Evolutionary conservation across 2,888 invertebrate genomes (phyloP), one percentile per base, ranked within the genome.

Genomic region (Pelosia muscerda): DNA sequence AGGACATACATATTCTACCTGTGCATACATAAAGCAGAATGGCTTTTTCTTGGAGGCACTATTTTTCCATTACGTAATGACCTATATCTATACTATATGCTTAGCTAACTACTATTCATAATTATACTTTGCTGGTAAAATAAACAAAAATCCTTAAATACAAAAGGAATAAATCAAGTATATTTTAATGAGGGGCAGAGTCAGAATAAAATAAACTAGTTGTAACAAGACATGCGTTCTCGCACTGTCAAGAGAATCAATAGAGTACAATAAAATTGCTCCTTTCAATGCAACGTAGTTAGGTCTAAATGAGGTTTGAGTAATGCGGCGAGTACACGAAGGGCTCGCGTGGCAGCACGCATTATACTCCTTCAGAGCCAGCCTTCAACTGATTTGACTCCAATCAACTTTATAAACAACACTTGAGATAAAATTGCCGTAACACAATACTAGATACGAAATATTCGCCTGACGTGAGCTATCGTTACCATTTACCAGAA

Each of bases 231-330:
- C 84, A 82, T 84, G 84, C 88, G 89, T 89, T 86, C 82, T 85
- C 75, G 74, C 80, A 81, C 87, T 90, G 92, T 92, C 92, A 91
- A 86, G 86, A 87, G 90, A 93, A 92, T 93, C 94, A 94, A 94
- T 94, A 93, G 89, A 90, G 87, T 88, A 93, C 92, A 92, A 93
- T 94, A 94, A 94, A 93, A 93, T 92, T 86, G 88, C 87, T 90
- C 88, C 91, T 89, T 91, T 92, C 92, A 93, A 93, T 92, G 92
- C 92, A 84, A 84, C 87, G 88, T 90, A 90, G 93, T 92, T 92
- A 92, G 88, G 84, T 90, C 90, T 92, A 94, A 95, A 95, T 94
- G 95, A 95, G 93, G 90, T 88, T 90, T 94, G 94, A 95, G 92
- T 95, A 92, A 95, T 94, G 94, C 87, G 81, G 79, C 77, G 82